A percentile compares a stretch with the other conserved stretches of the same genome.
Conservation (phyloP, 2,113 vertebrate genomes). For the Sitta europaea region DNA sequence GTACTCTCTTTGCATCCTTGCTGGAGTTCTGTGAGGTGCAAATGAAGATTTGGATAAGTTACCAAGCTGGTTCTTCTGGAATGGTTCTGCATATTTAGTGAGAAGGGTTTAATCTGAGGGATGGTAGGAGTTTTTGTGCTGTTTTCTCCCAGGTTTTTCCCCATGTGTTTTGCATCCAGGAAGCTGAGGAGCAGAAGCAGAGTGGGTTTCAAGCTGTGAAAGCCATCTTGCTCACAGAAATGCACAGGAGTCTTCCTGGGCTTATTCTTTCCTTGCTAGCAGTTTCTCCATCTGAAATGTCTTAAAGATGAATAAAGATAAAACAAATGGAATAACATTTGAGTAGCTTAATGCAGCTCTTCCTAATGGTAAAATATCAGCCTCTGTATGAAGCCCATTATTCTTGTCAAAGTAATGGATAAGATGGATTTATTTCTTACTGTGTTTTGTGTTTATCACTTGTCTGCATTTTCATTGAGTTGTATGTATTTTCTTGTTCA, state of each 20-base stretch:
- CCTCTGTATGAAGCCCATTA: conserved; percentile 33
- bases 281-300: neutral
- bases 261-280: neutral
- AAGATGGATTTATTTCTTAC: conserved; percentile 52
- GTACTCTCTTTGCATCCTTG: neutral
- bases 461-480: neutral
- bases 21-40: neutral
- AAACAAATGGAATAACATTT: conserved; percentile 18
- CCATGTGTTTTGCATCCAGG: neutral
- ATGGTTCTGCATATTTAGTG: neutral
- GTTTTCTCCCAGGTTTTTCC: neutral
- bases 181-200: neutral
- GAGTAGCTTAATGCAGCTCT: conserved; percentile 19
- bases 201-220: conserved; percentile 18
- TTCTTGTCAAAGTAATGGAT: conserved; percentile 46
- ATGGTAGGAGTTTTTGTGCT: neutral
- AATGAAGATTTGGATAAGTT: neutral
- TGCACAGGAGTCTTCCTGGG: neutral
- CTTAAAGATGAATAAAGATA: neutral
- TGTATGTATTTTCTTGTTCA: conserved; percentile 31
- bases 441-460: conserved; percentile 28
- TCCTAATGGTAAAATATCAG: conserved; percentile 50
- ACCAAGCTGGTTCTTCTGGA: neutral
- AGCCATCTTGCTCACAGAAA: neutral
- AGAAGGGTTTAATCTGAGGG: neutral